Evolutionary conservation across 1,140 invertebrate genomes (phyloP).

Genomic region (Melipona quadrifasciata): DNA sequence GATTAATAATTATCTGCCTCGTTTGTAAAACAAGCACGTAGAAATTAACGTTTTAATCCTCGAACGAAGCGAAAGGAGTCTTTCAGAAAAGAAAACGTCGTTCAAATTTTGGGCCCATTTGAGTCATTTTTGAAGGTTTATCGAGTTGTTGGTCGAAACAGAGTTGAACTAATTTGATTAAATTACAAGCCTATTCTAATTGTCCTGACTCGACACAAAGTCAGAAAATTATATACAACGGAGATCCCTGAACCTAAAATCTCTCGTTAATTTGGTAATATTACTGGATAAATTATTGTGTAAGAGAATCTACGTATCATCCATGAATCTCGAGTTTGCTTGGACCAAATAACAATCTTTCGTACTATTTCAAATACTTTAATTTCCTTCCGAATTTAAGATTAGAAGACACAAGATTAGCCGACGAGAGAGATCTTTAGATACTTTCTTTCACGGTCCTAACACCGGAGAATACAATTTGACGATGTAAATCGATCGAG

Average conservation of each 20-base stretch:
- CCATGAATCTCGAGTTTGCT: not conserved
- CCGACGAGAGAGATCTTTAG: no score
- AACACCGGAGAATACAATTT: no score
- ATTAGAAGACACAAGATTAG: no score
- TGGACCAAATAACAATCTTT: no score
- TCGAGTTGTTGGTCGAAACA: not conserved
- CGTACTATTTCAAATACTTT: no score
- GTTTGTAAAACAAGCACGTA: slow-evolving; percentile 31
- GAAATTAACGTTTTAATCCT: slow-evolving; percentile 21
- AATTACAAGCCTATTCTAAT: not conserved
- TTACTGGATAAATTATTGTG: not conserved
- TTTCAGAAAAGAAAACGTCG: not conserved
- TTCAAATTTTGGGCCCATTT: not conserved
- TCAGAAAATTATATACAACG: not conserved
- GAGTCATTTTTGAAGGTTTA: not conserved
- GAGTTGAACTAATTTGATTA: not conserved
- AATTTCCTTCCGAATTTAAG: no score
- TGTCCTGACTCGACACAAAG: not conserved
- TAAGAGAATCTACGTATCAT: not conserved
- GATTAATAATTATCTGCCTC: slow-evolving; percentile 52
- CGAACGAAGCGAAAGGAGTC: not conserved
- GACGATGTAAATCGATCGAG: no score
- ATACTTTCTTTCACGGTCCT: no score
- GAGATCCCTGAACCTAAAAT: not conserved
- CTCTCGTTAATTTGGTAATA: not conserved